Conservation (phyloP, 2,797 vertebrate genomes). For the Trachurus trachurus region DNA sequence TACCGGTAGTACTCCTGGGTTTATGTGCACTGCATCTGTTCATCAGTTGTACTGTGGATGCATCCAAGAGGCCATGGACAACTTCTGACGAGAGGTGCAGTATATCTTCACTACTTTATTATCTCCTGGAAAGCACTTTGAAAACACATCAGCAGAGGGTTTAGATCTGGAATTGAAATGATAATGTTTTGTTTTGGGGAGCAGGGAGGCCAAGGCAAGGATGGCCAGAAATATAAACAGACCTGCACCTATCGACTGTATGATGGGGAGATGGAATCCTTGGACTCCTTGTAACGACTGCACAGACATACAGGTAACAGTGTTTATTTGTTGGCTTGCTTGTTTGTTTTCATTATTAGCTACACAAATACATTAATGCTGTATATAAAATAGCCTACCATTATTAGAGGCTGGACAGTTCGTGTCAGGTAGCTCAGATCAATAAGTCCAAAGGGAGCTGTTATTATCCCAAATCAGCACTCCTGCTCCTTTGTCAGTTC, state of each 20-base stretch:
- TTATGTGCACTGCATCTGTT: constrained; percentile 59
- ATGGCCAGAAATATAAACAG: constrained; percentile 62
- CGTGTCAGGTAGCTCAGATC: constrained; percentile 8
- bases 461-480: constrained; percentile 10
- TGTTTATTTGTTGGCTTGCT: not conserved
- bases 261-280: constrained; percentile 87
- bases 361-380: not conserved
- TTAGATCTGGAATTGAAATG: constrained; percentile 7
- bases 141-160: not conserved
- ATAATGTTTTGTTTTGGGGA: constrained; percentile 4
- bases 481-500: not conserved
- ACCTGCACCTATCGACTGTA: constrained; percentile 85
- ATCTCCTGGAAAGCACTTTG: constrained; percentile 10
- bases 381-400: not conserved
- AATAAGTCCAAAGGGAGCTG: constrained; percentile 26
- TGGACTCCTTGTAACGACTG: constrained; percentile 93
- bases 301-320: constrained; percentile 88
- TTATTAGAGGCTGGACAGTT: not conserved
- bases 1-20: constrained; percentile 50
- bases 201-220: constrained; percentile 41
- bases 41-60: constrained; percentile 31
- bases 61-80: constrained; percentile 44
- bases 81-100: constrained; percentile 67
- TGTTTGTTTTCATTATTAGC: not conserved
- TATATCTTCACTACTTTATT: constrained; percentile 5